Evolutionary conservation across 1,140 invertebrate species (phyloP), one percentile per base, ranked within the genome.

Genomic region (Drosophila kikkawai): DNA sequence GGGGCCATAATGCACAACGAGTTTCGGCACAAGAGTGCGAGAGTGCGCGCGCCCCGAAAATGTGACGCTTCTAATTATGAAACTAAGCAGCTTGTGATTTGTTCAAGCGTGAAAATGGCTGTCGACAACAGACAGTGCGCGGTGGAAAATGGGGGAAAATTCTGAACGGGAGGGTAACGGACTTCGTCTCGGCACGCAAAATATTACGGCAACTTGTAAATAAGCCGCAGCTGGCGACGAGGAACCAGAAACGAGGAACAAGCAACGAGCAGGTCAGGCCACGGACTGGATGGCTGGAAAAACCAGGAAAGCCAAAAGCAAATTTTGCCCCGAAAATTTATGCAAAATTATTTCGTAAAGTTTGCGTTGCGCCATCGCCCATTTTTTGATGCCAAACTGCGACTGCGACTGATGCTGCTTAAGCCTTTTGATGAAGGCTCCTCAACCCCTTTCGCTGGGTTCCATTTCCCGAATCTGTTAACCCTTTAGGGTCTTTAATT

Each of bases 161-260:
- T 56, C 51, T 19, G 22, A 12, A 19, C 9, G 13, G 48, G 26
- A n/a, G 26, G n/a, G 12, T 1, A 39, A 39, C 19, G 13, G 42
- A 15, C 75, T 55, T 60, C 50, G 79, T 73, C 79, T 77, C 74
- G 68, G 81, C 83, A 88, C 81, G 85, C 85, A 90, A 85, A 90
- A 90, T 90, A 90, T 90, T 90, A 90, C 84, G 82, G 86, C 86
- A 90, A 91, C 86, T 90, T 90, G 85, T 90, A 90, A 90, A 90
- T 90, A 90, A 90, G 86, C 85, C 85, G 79, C 85, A 90, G 85
- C 85, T 90, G 85, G 71, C 70, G 70, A 48, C 66, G 70, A 37
- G 57, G 57, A 73, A 48, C 22, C 51, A 41, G 32, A 59, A 51
- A 45, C 26, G 8, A 47, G 32, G 68, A 63, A 50, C 47, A 45